A percentile compares a stretch with the other conserved stretches of the same genome.
phyloP scores from a whole-genome alignment of 1,140 invertebrate genomes.

The Steinernema feltiae region DNA sequence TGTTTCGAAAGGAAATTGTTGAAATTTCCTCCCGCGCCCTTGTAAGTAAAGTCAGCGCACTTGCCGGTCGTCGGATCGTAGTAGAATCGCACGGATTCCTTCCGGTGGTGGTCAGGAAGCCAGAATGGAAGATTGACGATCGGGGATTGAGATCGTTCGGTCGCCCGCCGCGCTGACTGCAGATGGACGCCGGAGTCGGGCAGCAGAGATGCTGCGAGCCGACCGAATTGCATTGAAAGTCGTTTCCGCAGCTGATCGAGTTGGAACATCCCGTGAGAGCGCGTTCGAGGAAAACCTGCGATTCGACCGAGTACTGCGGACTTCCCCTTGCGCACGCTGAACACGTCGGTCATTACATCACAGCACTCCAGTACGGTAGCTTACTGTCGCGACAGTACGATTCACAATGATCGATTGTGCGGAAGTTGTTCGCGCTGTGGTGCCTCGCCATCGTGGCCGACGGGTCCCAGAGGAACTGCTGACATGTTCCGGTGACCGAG shows the following conservation, averaged over 20 bases:
- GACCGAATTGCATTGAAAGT: conserved; percentile 33
- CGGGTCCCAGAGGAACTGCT: conserved; percentile 39
- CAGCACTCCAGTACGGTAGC: not conserved
- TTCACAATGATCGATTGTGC: conserved; percentile 34
- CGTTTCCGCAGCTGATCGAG: conserved; percentile 28
- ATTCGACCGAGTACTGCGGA: conserved; percentile 31
- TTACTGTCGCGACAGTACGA: conserved; percentile 38
- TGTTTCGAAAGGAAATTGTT: conserved; percentile 41
- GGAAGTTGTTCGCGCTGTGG: conserved; percentile 34
- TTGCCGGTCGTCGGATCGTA: conserved; percentile 33
- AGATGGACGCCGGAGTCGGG: conserved; percentile 24
- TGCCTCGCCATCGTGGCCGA: conserved; percentile 22
- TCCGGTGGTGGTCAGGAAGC: conserved; percentile 34
- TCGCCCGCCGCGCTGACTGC: conserved; percentile 21
- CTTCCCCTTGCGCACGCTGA: conserved; percentile 32
- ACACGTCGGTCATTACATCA: not conserved
- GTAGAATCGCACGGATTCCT: conserved; percentile 31
- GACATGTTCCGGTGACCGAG: conserved; percentile 32
- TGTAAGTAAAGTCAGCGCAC: conserved; percentile 36
- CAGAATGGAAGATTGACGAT: conserved; percentile 26
- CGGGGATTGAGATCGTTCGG: conserved; percentile 27
- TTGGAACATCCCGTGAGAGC: conserved; percentile 27
- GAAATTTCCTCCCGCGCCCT: conserved; percentile 34
- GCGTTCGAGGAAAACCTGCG: conserved; percentile 20
- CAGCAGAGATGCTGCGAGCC: conserved; percentile 36